These are phyloP conservation scores for Lagria hirta DNA, from an alignment of 2,888 invertebrate genomes.

Conservation along the genomic window DNA sequence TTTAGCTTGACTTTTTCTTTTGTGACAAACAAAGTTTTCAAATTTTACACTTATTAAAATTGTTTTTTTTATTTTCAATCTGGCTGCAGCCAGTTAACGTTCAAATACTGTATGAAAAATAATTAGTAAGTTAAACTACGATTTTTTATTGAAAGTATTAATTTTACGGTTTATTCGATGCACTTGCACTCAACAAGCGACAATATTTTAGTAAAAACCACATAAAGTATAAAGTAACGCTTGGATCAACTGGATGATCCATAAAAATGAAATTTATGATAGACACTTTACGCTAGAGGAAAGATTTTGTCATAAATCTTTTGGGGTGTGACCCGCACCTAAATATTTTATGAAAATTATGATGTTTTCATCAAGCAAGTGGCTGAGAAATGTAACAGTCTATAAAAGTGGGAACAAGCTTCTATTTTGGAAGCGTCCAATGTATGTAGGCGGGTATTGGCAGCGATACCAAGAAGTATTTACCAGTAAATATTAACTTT, in stretches of 20 bases:
- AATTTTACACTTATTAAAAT: no score
- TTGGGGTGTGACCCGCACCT: constrained; percentile 11
- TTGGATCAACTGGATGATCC: constrained; percentile 9
- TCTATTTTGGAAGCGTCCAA: constrained; percentile 38
- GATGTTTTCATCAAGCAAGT: constrained; percentile 31
- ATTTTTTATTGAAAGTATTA: no score
- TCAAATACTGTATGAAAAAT: no score
- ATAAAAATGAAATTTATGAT: constrained; percentile 16
- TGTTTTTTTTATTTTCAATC: no score
- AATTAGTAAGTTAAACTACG: no score
- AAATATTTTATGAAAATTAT: constrained; percentile 25
- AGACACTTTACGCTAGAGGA: constrained; percentile 6
- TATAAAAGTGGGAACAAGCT: constrained; percentile 35
- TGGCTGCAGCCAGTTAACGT: no score
- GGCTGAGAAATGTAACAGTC: constrained; percentile 30
- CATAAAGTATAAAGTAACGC: no score
- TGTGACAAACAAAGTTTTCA: no score
- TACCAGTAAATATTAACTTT: constrained; percentile 37
- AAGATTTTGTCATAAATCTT: constrained; percentile 13
- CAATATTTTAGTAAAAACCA: no score
- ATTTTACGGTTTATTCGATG: no score
- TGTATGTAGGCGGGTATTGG: constrained; percentile 36
- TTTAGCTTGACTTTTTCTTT: no score
- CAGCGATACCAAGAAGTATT: constrained; percentile 31
- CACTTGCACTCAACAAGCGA: no score